phyloP scores from a whole-genome alignment of 1,140 invertebrate genomes.

The Ditylenchus dipsaci region DNA sequence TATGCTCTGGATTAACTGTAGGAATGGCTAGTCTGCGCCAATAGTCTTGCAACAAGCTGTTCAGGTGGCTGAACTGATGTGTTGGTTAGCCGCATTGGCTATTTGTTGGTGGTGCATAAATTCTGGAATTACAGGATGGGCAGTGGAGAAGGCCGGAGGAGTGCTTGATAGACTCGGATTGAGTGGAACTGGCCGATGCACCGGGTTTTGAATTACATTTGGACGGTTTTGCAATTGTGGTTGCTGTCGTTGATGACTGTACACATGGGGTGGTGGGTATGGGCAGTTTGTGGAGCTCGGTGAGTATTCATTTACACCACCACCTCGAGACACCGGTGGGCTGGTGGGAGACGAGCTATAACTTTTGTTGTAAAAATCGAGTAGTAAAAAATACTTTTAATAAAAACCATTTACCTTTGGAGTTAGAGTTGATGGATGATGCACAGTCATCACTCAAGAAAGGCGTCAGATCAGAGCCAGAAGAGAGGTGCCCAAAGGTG shows the following conservation, averaged over 20 bases:
- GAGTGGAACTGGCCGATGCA: slow-evolving; percentile 36
- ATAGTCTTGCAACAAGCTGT: slow-evolving; percentile 7
- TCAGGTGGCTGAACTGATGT: not conserved
- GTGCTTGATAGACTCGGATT: not conserved
- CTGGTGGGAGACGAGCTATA: slow-evolving; percentile 33
- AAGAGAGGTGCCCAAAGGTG: slow-evolving; percentile 38
- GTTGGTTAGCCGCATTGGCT: not conserved
- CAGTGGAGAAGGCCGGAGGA: not conserved
- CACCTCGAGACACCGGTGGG: slow-evolving; percentile 23
- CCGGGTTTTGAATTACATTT: slow-evolving; percentile 10
- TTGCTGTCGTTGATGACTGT: slow-evolving; percentile 6
- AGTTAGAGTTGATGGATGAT: slow-evolving; percentile 23
- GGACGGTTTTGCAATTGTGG: slow-evolving; percentile 27
- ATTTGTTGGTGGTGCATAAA: not conserved
- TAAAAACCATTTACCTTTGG: slow-evolving; percentile 12
- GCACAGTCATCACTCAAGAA: slow-evolving; percentile 21
- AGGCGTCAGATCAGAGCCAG: slow-evolving; percentile 24
- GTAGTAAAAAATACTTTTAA: not conserved
- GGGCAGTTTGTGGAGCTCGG: slow-evolving; percentile 6
- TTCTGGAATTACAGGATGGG: not conserved
- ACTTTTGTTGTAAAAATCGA: not conserved
- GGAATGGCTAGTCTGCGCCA: slow-evolving; percentile 10
- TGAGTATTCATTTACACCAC: slow-evolving; percentile 5
- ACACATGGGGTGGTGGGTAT: slow-evolving; percentile 11
- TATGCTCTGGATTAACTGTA: not conserved